Evolutionary conservation across 2,797 vertebrate genomes (phyloP).

Genomic region (Microchirus variegatus): DNA sequence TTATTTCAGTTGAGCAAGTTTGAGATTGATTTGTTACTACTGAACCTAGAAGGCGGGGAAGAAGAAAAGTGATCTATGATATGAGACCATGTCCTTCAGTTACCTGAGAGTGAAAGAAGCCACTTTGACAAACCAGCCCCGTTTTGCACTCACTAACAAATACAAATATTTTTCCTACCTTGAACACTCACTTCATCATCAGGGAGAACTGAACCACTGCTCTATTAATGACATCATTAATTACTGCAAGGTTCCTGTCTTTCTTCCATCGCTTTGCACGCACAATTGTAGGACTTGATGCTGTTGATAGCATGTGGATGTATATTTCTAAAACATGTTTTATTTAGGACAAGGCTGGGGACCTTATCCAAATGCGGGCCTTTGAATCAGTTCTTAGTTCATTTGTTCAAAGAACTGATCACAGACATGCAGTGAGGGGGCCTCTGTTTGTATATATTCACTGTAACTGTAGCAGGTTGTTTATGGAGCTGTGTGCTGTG

Average conservation of each 20-base stretch:
- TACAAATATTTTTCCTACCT: slow-evolving; percentile 1
- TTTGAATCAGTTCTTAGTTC: neutral
- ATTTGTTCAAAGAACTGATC: slow-evolving; percentile 1
- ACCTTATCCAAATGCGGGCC: slow-evolving; percentile 6
- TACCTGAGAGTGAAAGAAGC: slow-evolving; percentile 5
- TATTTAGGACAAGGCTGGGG: slow-evolving; percentile 1
- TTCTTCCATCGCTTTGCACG: slow-evolving; percentile 13
- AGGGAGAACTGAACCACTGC: slow-evolving; percentile 9
- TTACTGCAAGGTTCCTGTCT: slow-evolving; percentile 14
- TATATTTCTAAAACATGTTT: slow-evolving; percentile 2
- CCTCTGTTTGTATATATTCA: slow-evolving; percentile 40
- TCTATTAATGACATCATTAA: slow-evolving; percentile 29
- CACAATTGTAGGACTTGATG: slow-evolving; percentile 3
- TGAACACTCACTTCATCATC: slow-evolving; percentile 6
- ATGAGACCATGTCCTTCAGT: neutral
- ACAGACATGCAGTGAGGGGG: neutral
- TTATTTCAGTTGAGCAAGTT: too few species aligned
- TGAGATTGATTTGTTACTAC: too few species aligned
- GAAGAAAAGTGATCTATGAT: too few species aligned
- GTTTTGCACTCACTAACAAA: neutral
- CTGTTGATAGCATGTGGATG: slow-evolving; percentile 7
- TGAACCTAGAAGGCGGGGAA: too few species aligned
- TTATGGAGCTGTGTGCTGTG: slow-evolving; percentile 38
- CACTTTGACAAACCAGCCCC: slow-evolving; percentile 3
- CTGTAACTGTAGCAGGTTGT: slow-evolving; percentile 53